Conservation (phyloP, 2,113 vertebrate species). For the Zosterops lateralis region DNA sequence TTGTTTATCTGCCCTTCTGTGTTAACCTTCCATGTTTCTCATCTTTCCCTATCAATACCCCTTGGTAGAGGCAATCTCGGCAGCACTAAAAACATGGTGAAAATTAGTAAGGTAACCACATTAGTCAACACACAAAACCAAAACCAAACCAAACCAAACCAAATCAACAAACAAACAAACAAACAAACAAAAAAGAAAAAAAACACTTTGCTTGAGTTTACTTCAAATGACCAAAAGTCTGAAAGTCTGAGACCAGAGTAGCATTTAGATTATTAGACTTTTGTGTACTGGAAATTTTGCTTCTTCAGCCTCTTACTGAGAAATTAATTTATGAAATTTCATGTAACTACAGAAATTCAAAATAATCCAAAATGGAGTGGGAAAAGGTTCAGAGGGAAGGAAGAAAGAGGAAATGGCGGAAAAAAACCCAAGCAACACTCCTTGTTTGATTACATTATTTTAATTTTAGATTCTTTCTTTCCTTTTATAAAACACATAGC, state of each 20-base stretch:
- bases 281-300: not conserved
- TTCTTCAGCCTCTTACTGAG: not conserved
- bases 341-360: not conserved
- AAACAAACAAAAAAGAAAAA: too few species aligned
- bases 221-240: not conserved
- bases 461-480: conserved; percentile 11
- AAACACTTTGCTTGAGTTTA: not conserved
- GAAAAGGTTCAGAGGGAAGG: not conserved
- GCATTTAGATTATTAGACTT: not conserved
- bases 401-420: not conserved
- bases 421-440: rapidly evolving
- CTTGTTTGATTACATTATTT: not conserved
- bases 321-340: not conserved
- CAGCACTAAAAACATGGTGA: not conserved
- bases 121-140: not conserved
- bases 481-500: conserved; percentile 20
- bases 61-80: conserved; percentile 36
- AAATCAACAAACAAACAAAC: not conserved
- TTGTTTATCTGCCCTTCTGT: conserved; percentile 47
- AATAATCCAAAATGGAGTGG: not conserved
- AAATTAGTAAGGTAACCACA: conserved; percentile 36
- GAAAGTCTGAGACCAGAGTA: not conserved
- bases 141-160: too few species aligned
- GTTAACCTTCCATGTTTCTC: conserved; percentile 53
- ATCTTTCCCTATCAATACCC: conserved; percentile 42